These are phyloP conservation scores for Periplaneta americana DNA, from an alignment of 1,140 invertebrate genomes.

Conservation along the genomic window DNA sequence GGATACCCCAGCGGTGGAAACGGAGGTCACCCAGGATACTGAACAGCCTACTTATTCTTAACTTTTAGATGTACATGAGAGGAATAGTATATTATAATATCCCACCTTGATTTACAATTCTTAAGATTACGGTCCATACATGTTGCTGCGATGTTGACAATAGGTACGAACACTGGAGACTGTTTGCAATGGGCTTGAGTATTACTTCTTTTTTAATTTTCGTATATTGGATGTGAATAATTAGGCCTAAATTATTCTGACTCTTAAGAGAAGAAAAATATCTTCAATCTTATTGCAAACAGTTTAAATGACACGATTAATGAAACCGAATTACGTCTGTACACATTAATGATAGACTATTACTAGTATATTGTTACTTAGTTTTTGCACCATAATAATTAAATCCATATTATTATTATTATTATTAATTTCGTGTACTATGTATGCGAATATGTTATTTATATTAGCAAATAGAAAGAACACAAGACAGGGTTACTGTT, in stretches of 20 bases:
- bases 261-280: no score
- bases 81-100: neutral
- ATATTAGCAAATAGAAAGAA: neutral
- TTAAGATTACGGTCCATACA: neutral
- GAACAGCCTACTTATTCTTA: neutral
- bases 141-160: neutral
- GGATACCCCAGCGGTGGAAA: slow-evolving; percentile 18
- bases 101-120: neutral
- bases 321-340: neutral
- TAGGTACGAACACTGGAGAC: neutral
- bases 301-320: neutral
- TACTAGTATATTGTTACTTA: neutral
- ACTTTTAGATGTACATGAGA: neutral
- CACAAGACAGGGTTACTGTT: neutral
- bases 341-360: neutral
- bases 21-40: neutral
- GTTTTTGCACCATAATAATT: neutral
- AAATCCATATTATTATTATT: neutral
- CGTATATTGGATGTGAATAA: neutral
- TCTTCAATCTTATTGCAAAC: neutral
- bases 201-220: neutral
- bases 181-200: neutral
- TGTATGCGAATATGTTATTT: neutral
- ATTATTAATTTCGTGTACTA: neutral
- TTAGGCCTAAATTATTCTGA: no score